These are phyloP conservation scores for Gallinago nigripennis DNA, from an alignment of 2,797 vertebrate species.

Conservation along the genomic window DNA sequence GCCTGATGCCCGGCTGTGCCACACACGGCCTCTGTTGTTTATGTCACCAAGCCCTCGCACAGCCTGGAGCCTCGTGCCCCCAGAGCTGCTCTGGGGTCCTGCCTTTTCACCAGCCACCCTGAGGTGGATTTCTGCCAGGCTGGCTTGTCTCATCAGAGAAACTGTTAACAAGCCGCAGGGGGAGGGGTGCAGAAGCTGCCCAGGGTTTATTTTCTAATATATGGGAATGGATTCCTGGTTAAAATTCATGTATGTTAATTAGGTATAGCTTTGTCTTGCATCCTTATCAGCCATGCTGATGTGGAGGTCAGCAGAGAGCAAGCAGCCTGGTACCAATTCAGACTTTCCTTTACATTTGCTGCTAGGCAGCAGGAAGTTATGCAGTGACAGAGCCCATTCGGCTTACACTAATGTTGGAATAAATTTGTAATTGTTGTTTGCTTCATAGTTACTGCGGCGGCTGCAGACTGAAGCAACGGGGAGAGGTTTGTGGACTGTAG, in stretches of 20 bases:
- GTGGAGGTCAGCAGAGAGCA: not conserved
- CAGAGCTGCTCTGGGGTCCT: not conserved
- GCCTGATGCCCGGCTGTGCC: not conserved
- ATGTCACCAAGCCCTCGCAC: not conserved
- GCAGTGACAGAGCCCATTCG: not conserved
- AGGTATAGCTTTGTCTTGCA: not conserved
- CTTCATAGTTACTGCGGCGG: not conserved
- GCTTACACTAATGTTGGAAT: not conserved
- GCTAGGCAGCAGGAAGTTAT: not conserved
- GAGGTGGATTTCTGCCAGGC: not conserved
- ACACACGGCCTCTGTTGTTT: fast-evolving
- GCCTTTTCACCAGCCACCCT: not conserved
- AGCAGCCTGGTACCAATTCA: not conserved
- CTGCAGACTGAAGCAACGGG: not conserved
- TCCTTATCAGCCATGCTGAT: not conserved
- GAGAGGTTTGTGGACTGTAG: not conserved
- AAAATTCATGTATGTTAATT: constrained; percentile 4
- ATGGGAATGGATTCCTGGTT: not conserved
- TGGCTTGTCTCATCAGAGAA: not conserved
- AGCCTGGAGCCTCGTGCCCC: not conserved
- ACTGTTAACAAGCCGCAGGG: not conserved
- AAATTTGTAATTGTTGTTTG: not conserved
- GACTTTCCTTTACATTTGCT: not conserved
- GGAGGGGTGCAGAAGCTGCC: not conserved
- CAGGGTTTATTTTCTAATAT: not conserved